Conservation (phyloP, 2,888 invertebrate genomes). For the Tenthredo notha region DNA sequence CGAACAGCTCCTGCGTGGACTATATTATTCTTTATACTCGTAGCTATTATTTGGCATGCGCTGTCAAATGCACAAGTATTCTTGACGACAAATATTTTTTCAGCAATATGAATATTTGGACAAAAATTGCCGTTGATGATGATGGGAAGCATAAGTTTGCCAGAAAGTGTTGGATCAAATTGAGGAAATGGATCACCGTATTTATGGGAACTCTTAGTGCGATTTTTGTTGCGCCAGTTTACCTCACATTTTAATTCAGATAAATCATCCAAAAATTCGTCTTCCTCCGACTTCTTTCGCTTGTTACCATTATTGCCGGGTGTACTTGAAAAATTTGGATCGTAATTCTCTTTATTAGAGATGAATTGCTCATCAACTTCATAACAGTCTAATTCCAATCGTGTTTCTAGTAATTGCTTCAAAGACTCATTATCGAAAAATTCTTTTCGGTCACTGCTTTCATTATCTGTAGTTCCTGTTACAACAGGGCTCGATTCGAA, state of each 20-base stretch:
- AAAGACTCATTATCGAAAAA: neutral
- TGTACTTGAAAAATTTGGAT: too few relatives aligned
- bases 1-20: neutral
- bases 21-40: conserved; percentile 33
- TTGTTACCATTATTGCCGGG: too few relatives aligned
- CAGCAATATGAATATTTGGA: neutral
- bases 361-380: too few relatives aligned
- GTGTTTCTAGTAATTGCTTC: too few relatives aligned
- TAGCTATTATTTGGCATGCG: conserved; percentile 47
- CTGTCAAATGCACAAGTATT: conserved; percentile 47
- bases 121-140: conserved; percentile 36
- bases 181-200: conserved; percentile 30
- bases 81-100: conserved; percentile 10
- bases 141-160: conserved; percentile 1
- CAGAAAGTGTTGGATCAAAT: neutral
- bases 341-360: too few relatives aligned
- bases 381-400: too few relatives aligned
- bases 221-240: conserved; percentile 49
- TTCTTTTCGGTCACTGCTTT: neutral
- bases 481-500: neutral
- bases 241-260: too few relatives aligned
- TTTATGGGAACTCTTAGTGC: neutral
- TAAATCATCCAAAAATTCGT: too few relatives aligned
- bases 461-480: neutral
- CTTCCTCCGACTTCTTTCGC: too few relatives aligned